A percentile compares a stretch with the other conserved stretches of the same genome.
phyloP scores from a whole-genome alignment of 2,888 invertebrate genomes.

The Bibio marci region DNA sequence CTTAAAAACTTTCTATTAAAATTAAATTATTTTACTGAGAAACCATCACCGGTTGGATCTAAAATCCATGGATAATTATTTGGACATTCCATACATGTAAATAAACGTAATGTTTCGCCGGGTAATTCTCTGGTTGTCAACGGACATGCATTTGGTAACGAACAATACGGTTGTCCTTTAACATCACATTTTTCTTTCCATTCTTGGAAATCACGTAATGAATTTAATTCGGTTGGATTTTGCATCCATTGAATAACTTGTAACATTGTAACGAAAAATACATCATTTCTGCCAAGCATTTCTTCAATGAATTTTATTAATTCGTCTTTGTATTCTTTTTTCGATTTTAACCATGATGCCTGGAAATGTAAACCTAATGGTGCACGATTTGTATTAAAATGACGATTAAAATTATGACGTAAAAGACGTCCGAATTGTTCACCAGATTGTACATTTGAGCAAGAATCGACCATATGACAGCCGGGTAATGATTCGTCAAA shows the following conservation, averaged over 20 bases:
- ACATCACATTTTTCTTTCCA: slow-evolving; percentile 94
- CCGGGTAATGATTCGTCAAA: slow-evolving; percentile 86
- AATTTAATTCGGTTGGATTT: slow-evolving; percentile 74
- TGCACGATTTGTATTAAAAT: slow-evolving; percentile 83
- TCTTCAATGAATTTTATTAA: slow-evolving; percentile 86
- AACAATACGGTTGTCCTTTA: slow-evolving; percentile 85
- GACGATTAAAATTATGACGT: slow-evolving; percentile 79
- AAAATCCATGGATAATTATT: slow-evolving; percentile 91
- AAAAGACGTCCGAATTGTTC: slow-evolving; percentile 80
- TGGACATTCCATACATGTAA: slow-evolving; percentile 92
- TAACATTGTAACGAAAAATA: slow-evolving; percentile 82
- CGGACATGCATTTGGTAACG: slow-evolving; percentile 79
- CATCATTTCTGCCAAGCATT: slow-evolving; percentile 74
- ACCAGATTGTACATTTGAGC: slow-evolving; percentile 80
- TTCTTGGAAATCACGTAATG: slow-evolving; percentile 77
- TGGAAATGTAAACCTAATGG: slow-evolving; percentile 88
- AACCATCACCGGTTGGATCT: slow-evolving; percentile 88
- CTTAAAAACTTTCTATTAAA: too few species aligned
- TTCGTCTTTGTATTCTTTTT: slow-evolving; percentile 82
- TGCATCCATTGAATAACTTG: slow-evolving; percentile 95
- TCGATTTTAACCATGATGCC: slow-evolving; percentile 87
- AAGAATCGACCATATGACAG: slow-evolving; percentile 89
- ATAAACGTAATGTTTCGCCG: slow-evolving; percentile 78
- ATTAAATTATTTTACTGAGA: slow-evolving; percentile 46
- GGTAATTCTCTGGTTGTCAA: slow-evolving; percentile 78